Evolutionary conservation across 2,113 vertebrate species (phyloP).

Genomic region (Pelusios castaneus): DNA sequence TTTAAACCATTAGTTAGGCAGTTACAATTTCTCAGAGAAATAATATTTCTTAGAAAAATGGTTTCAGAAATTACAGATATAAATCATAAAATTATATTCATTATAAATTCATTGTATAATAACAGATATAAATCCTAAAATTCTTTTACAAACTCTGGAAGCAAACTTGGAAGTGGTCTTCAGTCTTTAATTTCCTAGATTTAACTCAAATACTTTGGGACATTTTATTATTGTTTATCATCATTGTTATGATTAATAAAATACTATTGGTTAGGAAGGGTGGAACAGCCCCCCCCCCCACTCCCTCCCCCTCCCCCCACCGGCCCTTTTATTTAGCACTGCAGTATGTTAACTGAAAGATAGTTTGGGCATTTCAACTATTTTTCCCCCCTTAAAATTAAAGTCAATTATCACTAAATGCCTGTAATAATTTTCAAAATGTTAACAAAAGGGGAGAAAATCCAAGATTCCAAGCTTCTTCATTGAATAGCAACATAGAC

Average conservation of each 20-base stretch:
- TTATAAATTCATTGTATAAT: too few relatives aligned
- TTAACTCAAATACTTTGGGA: neutral
- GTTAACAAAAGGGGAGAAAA: neutral
- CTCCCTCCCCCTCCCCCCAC: too few relatives aligned
- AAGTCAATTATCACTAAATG: neutral
- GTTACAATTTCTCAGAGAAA: too few relatives aligned
- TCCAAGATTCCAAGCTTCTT: neutral
- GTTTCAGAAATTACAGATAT: too few relatives aligned
- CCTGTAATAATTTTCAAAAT: neutral
- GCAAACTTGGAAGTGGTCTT: neutral
- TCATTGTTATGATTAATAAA: neutral
- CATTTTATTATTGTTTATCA: neutral
- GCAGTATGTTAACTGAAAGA: neutral
- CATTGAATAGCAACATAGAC: neutral
- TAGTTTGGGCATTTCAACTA: neutral
- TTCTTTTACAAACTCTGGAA: conserved; percentile 2
- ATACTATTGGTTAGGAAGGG: neutral
- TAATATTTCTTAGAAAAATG: too few relatives aligned
- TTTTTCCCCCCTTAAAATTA: neutral
- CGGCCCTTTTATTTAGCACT: neutral
- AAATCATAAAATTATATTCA: too few relatives aligned
- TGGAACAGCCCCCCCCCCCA: too few relatives aligned
- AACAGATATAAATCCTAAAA: neutral
- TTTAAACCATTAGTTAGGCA: neutral
- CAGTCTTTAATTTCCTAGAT: neutral